phyloP scores from a whole-genome alignment of 2,888 invertebrate genomes.

The Hirtodrosophila cameraria region DNA sequence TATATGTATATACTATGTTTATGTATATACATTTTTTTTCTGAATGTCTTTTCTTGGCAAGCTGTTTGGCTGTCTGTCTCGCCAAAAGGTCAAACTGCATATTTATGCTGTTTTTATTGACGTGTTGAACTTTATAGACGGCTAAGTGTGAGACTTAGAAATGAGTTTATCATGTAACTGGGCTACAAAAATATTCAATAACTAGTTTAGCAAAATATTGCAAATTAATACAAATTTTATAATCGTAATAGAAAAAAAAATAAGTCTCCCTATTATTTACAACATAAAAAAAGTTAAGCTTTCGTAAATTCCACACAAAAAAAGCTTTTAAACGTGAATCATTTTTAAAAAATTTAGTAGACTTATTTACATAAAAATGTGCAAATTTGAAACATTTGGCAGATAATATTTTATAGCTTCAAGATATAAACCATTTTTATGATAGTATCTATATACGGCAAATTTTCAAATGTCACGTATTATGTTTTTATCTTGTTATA shows the following conservation, averaged over 20 bases:
- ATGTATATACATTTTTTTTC: conserved; percentile 4
- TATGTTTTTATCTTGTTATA: neutral
- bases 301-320: conserved; percentile 3
- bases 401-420: conserved; percentile 10
- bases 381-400: conserved; percentile 4
- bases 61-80: conserved; percentile 55
- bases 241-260: conserved; percentile 14
- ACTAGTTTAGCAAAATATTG: conserved; percentile 3
- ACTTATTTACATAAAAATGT: conserved; percentile 16
- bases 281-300: neutral
- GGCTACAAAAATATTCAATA: conserved; percentile 13
- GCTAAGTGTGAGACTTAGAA: conserved; percentile 51
- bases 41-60: conserved; percentile 32
- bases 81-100: conserved; percentile 75
- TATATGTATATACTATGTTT: conserved; percentile 8
- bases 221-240: neutral
- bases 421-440: neutral
- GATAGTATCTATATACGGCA: neutral
- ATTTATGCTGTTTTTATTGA: conserved; percentile 66
- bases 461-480: neutral
- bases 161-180: conserved; percentile 48
- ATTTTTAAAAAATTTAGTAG: conserved; percentile 2
- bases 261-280: neutral
- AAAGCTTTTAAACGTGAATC: neutral
- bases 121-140: conserved; percentile 61